Evolutionary conservation across 2,797 vertebrate genomes (phyloP), one percentile per base, ranked within the genome.

Genomic region (Enteromius radiatus): DNA sequence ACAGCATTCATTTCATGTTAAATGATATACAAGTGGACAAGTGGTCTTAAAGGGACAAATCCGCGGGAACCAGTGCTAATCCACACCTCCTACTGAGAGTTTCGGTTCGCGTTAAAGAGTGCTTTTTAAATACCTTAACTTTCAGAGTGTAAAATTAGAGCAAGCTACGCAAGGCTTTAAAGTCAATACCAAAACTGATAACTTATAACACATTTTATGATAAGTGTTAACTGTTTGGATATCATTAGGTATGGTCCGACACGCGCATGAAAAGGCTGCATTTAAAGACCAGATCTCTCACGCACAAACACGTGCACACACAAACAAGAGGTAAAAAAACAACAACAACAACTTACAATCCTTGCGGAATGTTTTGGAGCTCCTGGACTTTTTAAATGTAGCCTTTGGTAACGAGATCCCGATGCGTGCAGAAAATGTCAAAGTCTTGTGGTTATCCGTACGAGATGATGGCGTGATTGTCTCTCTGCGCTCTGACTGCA

Each of bases 51-150:
- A 85, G 28, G 69, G 74, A 63, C 75, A 38, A 73, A 70, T 70
- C 63, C 61, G 45, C 41, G 33, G 63, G 71, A 17, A 52, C 69
- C 65, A 52, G 54, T 56, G 52, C 59, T 84, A 70, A 86, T 86
- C 84, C 74, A 21, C 41, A 71, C 70, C 87, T 64, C 82, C 67
- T 77, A 76, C 82, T 68, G 78, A 68, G 87, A 78, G 73, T 67
- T 52, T 47, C 67, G 6, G 67, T 14, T 59, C 14, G 21, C 4
- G 33, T 38, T 23, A 26, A 64, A 82, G 15, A 43, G n/a, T 28
- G 31, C 28, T 26, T 83, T 69, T 63, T 21, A 77, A 77, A 63
- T 56, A 31, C 1, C 38, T 76, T 65, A 74, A 74, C 15, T 9
- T 43, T 26, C 33, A 56, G 41, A 23, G 15, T 26, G 21, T 71